A percentile compares a stretch with the other conserved stretches of the same genome.
Evolutionary conservation across 2,113 vertebrate genomes (phyloP).

Genomic region (Chitala chitala): DNA sequence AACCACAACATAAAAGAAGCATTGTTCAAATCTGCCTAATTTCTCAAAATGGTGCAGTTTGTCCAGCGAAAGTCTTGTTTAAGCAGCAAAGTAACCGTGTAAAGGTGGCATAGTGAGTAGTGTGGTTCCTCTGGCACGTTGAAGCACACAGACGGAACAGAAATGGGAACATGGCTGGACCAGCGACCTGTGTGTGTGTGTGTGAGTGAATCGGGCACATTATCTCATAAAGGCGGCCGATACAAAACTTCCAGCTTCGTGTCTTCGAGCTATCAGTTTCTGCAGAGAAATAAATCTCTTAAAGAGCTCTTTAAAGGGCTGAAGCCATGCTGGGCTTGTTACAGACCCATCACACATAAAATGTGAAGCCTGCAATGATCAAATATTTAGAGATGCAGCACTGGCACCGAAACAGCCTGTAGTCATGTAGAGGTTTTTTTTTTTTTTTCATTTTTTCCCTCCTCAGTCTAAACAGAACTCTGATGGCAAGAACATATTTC

Average conservation of each 20-base stretch:
- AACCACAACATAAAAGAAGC: no score
- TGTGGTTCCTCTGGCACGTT: no score
- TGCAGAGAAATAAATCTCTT: neutral
- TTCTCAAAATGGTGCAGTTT: neutral
- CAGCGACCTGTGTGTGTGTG: neutral
- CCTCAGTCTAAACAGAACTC: neutral
- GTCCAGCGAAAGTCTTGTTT: no score
- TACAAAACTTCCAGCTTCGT: neutral
- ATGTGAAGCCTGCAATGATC: conserved; percentile 2
- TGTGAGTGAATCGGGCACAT: neutral
- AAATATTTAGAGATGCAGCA: neutral
- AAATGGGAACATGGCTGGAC: neutral
- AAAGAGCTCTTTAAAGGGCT: conserved; percentile 3
- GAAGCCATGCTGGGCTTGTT: neutral
- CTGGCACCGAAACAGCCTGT: neutral
- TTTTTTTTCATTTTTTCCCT: neutral
- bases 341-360: neutral
- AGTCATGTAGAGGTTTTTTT: neutral
- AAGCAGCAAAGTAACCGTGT: conserved; percentile 17
- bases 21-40: neutral
- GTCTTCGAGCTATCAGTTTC: conserved; percentile 2
- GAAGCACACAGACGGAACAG: no score
- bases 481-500: neutral
- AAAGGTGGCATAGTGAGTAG: no score
- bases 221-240: neutral